These are phyloP conservation scores for Mormyrus hasselquistii DNA, from an alignment of 2,797 vertebrate genomes.

Conservation along the genomic window DNA sequence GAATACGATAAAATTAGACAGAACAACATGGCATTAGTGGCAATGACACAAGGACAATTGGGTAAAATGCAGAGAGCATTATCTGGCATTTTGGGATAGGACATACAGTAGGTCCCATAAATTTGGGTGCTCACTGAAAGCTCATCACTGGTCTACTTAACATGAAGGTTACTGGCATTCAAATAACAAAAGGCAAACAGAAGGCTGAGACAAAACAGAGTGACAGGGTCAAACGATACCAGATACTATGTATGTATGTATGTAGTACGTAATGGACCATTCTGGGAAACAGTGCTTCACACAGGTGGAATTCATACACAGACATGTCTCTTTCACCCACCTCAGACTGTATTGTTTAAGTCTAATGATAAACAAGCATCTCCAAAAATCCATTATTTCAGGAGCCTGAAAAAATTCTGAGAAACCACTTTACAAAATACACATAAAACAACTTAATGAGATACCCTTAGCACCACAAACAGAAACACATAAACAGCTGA, in stretches of 20 bases:
- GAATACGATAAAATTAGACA: neutral
- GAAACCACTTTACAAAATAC: neutral
- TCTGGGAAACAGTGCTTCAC: neutral
- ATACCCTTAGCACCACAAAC: neutral
- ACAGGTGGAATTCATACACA: neutral
- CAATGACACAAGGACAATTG: neutral
- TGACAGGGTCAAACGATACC: neutral
- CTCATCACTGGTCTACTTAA: neutral
- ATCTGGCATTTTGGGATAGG: neutral
- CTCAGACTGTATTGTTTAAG: neutral
- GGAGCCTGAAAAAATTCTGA: neutral
- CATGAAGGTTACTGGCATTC: neutral
- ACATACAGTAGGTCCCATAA: neutral
- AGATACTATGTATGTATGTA: neutral
- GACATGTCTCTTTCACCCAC: neutral
- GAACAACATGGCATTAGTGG: conserved; percentile 5
- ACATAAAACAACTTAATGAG: neutral
- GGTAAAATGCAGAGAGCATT: neutral
- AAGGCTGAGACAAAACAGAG: neutral
- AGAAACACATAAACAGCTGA: neutral
- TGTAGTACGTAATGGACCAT: neutral
- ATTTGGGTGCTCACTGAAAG: neutral
- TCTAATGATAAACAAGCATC: neutral
- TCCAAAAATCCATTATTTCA: conserved; percentile 4
- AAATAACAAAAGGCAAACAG: neutral